Percentiles rank a stretch among this genome's conserved stretches.
Evolutionary conservation across 2,113 vertebrate species (phyloP).

Genomic region (Tamias sibiricus): DNA sequence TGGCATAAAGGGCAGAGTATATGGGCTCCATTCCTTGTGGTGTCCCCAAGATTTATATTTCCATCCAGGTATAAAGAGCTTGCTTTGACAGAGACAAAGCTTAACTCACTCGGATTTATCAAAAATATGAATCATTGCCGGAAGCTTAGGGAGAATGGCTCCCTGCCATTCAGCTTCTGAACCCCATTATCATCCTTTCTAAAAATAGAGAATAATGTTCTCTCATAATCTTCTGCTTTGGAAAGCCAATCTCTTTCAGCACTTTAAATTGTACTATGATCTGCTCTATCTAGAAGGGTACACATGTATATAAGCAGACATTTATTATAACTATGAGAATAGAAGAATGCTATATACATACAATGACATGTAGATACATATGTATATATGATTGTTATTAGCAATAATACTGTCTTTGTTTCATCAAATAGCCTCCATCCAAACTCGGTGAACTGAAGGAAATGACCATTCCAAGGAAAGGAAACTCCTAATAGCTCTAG

Average conservation of each 20-base stretch:
- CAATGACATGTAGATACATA: neutral
- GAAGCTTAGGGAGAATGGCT: neutral
- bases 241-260: slow-evolving; percentile 4
- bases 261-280: neutral
- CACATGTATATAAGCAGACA: neutral
- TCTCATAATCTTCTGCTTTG: neutral
- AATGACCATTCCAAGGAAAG: slow-evolving; percentile 17
- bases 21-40: neutral
- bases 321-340: neutral
- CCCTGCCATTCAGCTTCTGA: neutral
- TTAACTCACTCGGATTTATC: neutral
- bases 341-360: neutral
- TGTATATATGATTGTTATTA: neutral
- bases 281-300: neutral
- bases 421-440: neutral
- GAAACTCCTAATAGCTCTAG: slow-evolving; percentile 24
- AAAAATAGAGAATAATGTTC: slow-evolving; percentile 23
- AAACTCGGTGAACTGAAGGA: slow-evolving; percentile 56
- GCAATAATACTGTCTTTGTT: neutral
- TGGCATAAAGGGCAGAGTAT: neutral
- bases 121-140: slow-evolving; percentile 31
- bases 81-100: slow-evolving; percentile 40
- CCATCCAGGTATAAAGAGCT: slow-evolving; percentile 21
- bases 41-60: slow-evolving; percentile 44
- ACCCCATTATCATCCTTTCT: neutral